Evolutionary conservation across 2,797 vertebrate genomes (phyloP).

Genomic region (Jordanella pulchra): DNA sequence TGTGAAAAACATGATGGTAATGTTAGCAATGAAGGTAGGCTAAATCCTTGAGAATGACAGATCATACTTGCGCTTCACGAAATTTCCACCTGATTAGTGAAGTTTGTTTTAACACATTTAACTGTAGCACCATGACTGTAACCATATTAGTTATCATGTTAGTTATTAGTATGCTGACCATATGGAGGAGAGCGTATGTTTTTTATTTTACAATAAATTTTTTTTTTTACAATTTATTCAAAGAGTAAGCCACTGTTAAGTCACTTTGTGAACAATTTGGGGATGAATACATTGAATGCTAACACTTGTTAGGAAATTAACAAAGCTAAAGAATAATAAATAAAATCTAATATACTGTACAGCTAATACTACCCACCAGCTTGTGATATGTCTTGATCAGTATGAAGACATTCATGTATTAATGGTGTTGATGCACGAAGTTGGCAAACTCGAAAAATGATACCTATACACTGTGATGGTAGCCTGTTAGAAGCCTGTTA

Average conservation of each 20-base stretch:
- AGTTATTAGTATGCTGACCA: background rate
- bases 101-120: slow-evolving; percentile 5
- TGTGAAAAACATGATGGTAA: slow-evolving; percentile 34
- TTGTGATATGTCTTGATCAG: background rate
- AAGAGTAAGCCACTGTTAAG: slow-evolving; percentile 2
- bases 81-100: slow-evolving; percentile 6
- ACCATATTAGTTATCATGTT: background rate
- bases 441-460: background rate
- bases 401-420: background rate
- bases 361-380: too few relatives aligned
- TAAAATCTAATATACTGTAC: background rate
- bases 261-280: background rate
- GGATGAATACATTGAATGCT: too few relatives aligned
- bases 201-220: background rate
- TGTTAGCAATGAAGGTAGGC: slow-evolving; percentile 25
- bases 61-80: background rate
- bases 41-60: background rate
- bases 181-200: background rate
- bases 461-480: background rate
- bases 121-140: background rate
- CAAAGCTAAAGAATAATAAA: background rate
- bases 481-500: background rate
- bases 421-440: background rate
- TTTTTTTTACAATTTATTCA: background rate
- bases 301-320: background rate